Percentiles rank a stretch among this genome's conserved stretches.
Conservation (phyloP, 2,888 invertebrate genomes). For the Papilio gigon region DNA sequence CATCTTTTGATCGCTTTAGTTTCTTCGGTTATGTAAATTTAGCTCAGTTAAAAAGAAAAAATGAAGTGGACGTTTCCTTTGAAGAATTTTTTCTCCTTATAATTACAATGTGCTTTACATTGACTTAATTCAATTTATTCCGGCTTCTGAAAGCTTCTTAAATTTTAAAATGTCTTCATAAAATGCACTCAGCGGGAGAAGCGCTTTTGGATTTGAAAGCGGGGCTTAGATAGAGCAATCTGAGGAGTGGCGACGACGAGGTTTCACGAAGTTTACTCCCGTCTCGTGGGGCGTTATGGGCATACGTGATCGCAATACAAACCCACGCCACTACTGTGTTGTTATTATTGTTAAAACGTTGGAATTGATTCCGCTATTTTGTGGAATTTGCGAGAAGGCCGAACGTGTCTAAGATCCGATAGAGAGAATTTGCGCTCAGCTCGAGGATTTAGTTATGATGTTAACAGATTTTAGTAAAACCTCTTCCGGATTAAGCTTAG, state of each 20-base stretch:
- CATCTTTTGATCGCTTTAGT: constrained; percentile 40
- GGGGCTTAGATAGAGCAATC: constrained; percentile 67
- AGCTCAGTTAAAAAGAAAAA: constrained; percentile 29
- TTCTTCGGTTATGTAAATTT: constrained; percentile 35
- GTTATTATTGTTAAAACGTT: constrained; percentile 51
- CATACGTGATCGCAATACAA: constrained; percentile 69
- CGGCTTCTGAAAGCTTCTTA: constrained; percentile 37
- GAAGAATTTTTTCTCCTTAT: constrained; percentile 32
- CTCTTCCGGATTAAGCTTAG: constrained; percentile 18
- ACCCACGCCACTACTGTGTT: constrained; percentile 56
- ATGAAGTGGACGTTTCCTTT: constrained; percentile 32
- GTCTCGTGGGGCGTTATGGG: constrained; percentile 58
- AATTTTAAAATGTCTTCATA: constrained; percentile 48
- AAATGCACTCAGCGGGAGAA: constrained; percentile 43
- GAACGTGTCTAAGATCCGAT: constrained; percentile 42
- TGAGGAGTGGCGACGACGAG: constrained; percentile 59
- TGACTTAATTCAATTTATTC: constrained; percentile 39
- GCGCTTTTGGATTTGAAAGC: constrained; percentile 50
- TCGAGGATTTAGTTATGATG: constrained; percentile 30
- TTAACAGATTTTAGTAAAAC: constrained; percentile 36
- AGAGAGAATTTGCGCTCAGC: constrained; percentile 38
- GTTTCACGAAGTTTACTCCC: constrained; percentile 56
- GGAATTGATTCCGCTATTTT: constrained; percentile 49
- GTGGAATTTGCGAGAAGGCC: constrained; percentile 38
- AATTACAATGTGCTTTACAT: constrained; percentile 39